phyloP scores from a whole-genome alignment of 1,140 invertebrate species.

The Anastatus disparis region DNA sequence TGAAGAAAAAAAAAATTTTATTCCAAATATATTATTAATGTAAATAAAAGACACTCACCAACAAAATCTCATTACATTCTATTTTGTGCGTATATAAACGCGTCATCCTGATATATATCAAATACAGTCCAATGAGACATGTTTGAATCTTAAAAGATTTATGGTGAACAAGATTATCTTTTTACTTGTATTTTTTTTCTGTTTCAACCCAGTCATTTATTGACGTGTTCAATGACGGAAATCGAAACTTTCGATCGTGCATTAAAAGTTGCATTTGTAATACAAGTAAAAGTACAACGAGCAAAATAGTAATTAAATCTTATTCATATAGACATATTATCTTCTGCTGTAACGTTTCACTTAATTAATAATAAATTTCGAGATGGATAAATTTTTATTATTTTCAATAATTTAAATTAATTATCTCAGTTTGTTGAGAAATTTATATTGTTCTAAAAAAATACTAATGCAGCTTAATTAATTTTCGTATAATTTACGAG shows the following conservation, averaged over 20 bases:
- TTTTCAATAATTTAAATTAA: no score
- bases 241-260: constrained; percentile 29
- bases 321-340: background rate
- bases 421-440: no score
- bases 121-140: background rate
- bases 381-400: no score
- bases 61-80: background rate
- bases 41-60: background rate
- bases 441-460: no score
- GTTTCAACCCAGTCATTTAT: constrained; percentile 6
- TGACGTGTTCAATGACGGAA: constrained; percentile 6
- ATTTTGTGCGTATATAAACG: background rate
- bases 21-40: no score
- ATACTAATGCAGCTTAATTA: no score
- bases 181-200: no score
- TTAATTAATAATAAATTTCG: no score
- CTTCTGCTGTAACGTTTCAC: background rate
- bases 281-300: background rate
- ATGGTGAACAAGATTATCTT: constrained; percentile 7
- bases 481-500: no score
- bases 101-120: background rate
- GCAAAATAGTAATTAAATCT: background rate
- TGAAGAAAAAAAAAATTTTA: no score
- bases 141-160: constrained; percentile 14
- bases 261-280: background rate